Evolutionary conservation across 2,888 invertebrate genomes (phyloP), one percentile per base, ranked within the genome.

Genomic region (Endotricha flammealis): DNA sequence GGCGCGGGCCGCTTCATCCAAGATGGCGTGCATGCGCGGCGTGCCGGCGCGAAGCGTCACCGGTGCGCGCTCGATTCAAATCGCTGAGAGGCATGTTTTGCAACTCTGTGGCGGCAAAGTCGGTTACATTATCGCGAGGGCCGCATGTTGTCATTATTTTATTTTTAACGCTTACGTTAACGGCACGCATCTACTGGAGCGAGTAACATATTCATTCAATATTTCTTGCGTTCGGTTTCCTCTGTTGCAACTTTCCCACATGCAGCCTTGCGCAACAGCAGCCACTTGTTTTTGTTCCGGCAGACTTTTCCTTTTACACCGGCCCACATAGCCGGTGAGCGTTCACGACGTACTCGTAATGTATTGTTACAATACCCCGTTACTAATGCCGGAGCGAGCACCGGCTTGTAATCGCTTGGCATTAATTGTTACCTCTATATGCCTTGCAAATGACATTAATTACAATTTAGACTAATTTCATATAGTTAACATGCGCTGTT

Each of bases 21-120:
- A 85, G 83, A 83, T 85, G 82, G 85, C 85, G 86, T 73, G 67
- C 48, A 42, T 77, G 79, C 81, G 83, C 82, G 73, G 83, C 83
- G 82, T 82, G 74, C 78, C 79, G 79, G 81, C 72, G 71, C 71
- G 65, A 53, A 57, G 75, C 77, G 74, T 71, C 75, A 64, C 63
- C 72, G 63, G 65, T 73, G 76, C 81, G 83, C 83, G 83, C 73
- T 74, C 66, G 57, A 72, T 82, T 69, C 72, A 81, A 83, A 70
- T 70, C 46, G 20, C 29, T 54, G 57, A 64, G 63, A 57, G 53
- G 53, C 66, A 69, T 75, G 73, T 79, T 79, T 82, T 78, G 78
- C 79, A 78, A 87, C 73, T 69, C 57, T 43, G 60, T 54, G 36
- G 50, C 50, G 50, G 51, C 49, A 50, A 56, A 54, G 56, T 48